Base-by-base conservation (phyloP, 2,113 vertebrate genomes). In the Anoplopoma fimbria region DNA sequence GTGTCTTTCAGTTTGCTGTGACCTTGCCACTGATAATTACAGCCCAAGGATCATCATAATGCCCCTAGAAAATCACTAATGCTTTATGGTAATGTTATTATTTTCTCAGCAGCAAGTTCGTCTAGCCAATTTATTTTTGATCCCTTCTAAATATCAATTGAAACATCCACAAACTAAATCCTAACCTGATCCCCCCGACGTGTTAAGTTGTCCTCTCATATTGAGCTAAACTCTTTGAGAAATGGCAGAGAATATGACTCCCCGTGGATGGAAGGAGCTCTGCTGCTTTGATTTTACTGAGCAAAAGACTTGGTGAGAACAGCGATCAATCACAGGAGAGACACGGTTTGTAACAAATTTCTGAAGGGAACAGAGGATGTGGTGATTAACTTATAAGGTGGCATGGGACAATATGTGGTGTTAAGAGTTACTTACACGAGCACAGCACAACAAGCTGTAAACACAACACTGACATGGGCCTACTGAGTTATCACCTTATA, bases 81-180 rank as follows among this genome's bases (percentile, higher is more conserved):
- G 82, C 87, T 75, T 82, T 86, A 82, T 87, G 87, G 77, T 85
- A 77, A 90, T 86, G 45, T 73, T 87, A 67, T 85, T 87, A 68
- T 88, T 87, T 63, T 67, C 40, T 82, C 77, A 47, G 23, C 34
- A 21, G 68, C 55, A 60, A 83, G 47, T 15, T n/a, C 49, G 25
- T 72, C 75, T 45, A 70, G 78, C 86, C 77, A 87, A 90, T 88
- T 45, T 36, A 58, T 57, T 78, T 76, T 71, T 84, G 7, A 79
- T 76, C 78, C 53, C 21, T 25, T 58, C 63, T 61, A 82, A 81
- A 68, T 76, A 87, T 84, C 84, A 78, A 15, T 33, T 47, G 67
- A 86, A 79, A 84, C 69, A 64, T 87, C 62, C 62, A 40, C 65
- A 68, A 63, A 71, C 71, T 53, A 65, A 77, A 82, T 80, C 77